phyloP scores from a whole-genome alignment of 1,140 invertebrate genomes.

The Gryon sp. region DNA sequence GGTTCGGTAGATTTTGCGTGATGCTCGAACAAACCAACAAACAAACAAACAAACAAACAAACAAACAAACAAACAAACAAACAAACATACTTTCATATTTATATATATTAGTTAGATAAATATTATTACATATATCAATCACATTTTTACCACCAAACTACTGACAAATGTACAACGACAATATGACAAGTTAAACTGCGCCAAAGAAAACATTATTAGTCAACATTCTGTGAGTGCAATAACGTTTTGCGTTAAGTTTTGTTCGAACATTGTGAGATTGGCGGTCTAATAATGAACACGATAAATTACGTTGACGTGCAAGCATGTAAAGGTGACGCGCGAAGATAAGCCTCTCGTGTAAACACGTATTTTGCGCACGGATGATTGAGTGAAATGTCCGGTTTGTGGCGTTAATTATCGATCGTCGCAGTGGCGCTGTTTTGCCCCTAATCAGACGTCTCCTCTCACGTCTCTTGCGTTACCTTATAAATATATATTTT shows the following conservation, averaged over 20 bases:
- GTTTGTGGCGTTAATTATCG: conserved; percentile 57
- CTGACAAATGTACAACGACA: conserved; percentile 20
- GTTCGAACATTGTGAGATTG: conserved; percentile 24
- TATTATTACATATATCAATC: too few relatives aligned
- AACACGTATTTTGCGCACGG: conserved; percentile 48
- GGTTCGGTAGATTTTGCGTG: too few relatives aligned
- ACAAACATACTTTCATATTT: too few relatives aligned
- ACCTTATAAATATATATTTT: conserved; percentile 30
- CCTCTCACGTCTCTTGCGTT: background rate
- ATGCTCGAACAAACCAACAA: too few relatives aligned
- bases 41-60: too few relatives aligned
- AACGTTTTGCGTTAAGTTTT: conserved; percentile 12
- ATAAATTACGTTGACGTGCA: conserved; percentile 60
- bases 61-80: too few relatives aligned
- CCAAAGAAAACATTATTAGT: background rate
- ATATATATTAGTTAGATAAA: too few relatives aligned
- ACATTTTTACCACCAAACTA: too few relatives aligned
- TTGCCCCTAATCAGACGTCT: conserved; percentile 46
- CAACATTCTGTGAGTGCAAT: background rate
- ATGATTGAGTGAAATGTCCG: conserved; percentile 56
- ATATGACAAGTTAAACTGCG: too few relatives aligned
- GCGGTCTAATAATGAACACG: conserved; percentile 36
- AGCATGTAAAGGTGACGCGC: conserved; percentile 54
- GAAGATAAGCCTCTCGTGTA: conserved; percentile 56
- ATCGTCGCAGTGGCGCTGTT: conserved; percentile 49